Conservation (phyloP, 2,113 vertebrate genomes). For the Forbesichthys papilliferus region DNA sequence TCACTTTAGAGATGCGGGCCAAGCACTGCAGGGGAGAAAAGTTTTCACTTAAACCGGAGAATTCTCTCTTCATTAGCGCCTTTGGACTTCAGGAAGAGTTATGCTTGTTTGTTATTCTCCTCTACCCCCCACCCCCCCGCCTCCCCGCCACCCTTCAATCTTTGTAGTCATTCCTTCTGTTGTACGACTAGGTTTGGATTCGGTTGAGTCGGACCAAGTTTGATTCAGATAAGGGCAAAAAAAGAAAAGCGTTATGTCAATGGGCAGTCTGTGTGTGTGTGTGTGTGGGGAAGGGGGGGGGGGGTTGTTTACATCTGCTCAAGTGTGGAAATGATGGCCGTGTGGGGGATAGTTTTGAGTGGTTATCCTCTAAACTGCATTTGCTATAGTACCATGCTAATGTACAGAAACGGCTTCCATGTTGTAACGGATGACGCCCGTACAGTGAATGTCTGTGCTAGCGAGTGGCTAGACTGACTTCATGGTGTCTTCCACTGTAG, state of each 20-base stretch:
- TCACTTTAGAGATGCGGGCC: slow-evolving; percentile 78
- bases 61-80: slow-evolving; percentile 82
- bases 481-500: too few relatives aligned
- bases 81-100: slow-evolving; percentile 80
- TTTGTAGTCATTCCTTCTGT: slow-evolving; percentile 37
- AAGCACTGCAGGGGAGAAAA: slow-evolving; percentile 76
- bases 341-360: neutral
- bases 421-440: neutral
- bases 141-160: neutral
- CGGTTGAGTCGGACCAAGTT: slow-evolving; percentile 58
- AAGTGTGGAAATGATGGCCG: neutral
- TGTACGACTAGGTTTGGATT: slow-evolving; percentile 57
- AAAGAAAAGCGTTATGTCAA: neutral
- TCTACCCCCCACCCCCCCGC: neutral
- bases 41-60: slow-evolving; percentile 81
- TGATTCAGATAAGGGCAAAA: slow-evolving; percentile 49
- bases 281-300: neutral
- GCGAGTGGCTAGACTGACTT: neutral
- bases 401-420: neutral
- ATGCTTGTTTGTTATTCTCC: slow-evolving; percentile 68
- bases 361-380: neutral
- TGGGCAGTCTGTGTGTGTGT: neutral
- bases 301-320: neutral
- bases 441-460: slow-evolving; percentile 5
- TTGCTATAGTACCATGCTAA: neutral